A percentile compares a stretch with the other conserved stretches of the same genome.
Conservation (phyloP, 2,888 invertebrate genomes). For the Macaria liturata region DNA sequence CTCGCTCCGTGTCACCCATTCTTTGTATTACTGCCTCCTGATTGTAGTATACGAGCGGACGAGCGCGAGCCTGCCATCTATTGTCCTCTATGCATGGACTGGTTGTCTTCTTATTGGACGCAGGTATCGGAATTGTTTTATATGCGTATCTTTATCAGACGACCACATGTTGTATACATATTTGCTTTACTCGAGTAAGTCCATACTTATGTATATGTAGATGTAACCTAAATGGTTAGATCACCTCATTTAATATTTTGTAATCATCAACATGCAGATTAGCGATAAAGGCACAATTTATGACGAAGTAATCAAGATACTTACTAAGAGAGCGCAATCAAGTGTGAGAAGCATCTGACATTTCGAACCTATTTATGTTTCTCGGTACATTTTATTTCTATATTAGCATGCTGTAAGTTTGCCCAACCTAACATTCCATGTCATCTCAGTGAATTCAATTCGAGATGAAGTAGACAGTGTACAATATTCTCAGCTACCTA, state of each 20-base stretch:
- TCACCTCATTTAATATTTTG: too few species aligned
- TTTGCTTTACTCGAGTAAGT: too few species aligned
- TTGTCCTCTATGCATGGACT: slow-evolving; percentile 7
- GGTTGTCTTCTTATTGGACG: not conserved
- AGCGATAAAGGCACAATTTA: too few species aligned
- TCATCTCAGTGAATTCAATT: slow-evolving; percentile 29
- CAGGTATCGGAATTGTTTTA: not conserved
- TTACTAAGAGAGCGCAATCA: slow-evolving; percentile 5
- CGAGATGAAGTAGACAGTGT: slow-evolving; percentile 18
- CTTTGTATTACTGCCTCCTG: slow-evolving; percentile 51
- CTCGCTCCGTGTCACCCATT: slow-evolving; percentile 58
- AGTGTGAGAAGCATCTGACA: slow-evolving; percentile 52
- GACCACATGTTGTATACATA: too few species aligned
- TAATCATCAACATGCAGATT: too few species aligned
- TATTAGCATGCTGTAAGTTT: slow-evolving; percentile 32
- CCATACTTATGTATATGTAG: too few species aligned
- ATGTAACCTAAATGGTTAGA: too few species aligned
- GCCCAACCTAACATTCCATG: slow-evolving; percentile 34
- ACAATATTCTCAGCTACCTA: slow-evolving; percentile 19
- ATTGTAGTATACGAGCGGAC: slow-evolving; percentile 48
- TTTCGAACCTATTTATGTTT: slow-evolving; percentile 43
- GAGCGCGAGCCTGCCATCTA: slow-evolving; percentile 15
- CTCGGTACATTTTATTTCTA: slow-evolving; percentile 43
- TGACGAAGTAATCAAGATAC: too few species aligned
- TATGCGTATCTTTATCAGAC: too few species aligned